phyloP scores from a whole-genome alignment of 2,888 invertebrate genomes.

The Chrysomela aeneicollis region DNA sequence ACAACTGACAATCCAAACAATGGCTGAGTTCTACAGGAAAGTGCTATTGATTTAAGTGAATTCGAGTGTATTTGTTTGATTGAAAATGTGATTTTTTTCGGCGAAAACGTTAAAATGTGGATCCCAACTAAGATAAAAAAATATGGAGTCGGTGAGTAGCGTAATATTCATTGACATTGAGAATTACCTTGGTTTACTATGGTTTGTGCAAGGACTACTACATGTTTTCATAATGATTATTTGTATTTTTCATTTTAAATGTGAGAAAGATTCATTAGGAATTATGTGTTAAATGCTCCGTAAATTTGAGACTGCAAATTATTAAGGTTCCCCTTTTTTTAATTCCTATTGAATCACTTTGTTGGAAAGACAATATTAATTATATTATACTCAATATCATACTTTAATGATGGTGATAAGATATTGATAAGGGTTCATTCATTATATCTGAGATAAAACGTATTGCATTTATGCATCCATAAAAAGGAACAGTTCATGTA shows the following conservation, averaged over 20 bases:
- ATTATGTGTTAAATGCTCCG: background rate
- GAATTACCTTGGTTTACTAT: constrained; percentile 27
- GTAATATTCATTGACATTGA: constrained; percentile 30
- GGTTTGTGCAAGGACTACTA: constrained; percentile 28
- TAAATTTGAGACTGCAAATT: background rate
- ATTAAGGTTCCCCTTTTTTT: constrained; percentile 10
- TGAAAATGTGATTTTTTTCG: constrained; percentile 42
- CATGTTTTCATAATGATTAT: constrained; percentile 31
- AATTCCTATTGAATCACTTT: too few species aligned
- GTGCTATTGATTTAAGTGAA: constrained; percentile 56
- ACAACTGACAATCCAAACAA: constrained; percentile 51
- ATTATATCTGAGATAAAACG: constrained; percentile 12
- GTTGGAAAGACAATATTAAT: background rate
- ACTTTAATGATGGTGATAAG: constrained; percentile 10
- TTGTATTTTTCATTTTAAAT: constrained; percentile 25
- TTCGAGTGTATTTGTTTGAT: constrained; percentile 46
- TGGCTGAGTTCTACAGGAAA: constrained; percentile 55
- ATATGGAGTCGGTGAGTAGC: constrained; percentile 76
- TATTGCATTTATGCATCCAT: background rate
- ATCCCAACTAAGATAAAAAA: constrained; percentile 76
- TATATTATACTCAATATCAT: constrained; percentile 1
- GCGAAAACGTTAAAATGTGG: constrained; percentile 67
- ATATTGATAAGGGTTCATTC: constrained; percentile 8
- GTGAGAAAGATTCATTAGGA: constrained; percentile 6
- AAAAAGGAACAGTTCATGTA: constrained; percentile 6